These are phyloP conservation scores for Ptyas mucosa DNA, from an alignment of 2,113 vertebrate genomes.

Conservation along the genomic window DNA sequence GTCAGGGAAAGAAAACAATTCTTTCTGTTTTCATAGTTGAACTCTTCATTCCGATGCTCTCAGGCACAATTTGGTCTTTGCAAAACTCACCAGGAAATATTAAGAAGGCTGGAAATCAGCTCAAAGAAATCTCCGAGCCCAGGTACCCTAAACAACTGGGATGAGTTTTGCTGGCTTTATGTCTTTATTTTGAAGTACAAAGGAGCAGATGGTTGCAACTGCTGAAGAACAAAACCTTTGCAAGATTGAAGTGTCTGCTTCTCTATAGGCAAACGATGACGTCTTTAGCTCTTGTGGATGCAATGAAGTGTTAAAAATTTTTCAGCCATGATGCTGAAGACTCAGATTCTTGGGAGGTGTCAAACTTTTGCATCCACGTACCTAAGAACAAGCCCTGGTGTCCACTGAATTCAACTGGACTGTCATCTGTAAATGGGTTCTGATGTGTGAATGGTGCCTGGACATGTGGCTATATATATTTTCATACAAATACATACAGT, in stretches of 20 bases:
- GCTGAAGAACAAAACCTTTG: neutral
- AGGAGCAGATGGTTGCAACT: neutral
- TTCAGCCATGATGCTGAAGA: no score
- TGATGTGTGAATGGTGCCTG: neutral
- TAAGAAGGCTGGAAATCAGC: neutral
- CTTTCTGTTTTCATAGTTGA: neutral
- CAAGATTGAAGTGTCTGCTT: neutral
- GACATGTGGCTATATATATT: neutral
- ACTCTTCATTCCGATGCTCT: neutral
- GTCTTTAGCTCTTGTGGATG: neutral
- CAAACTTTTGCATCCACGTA: neutral
- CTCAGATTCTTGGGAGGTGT: neutral
- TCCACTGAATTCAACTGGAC: neutral
- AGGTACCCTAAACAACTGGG: neutral
- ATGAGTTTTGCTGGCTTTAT: fast-evolving
- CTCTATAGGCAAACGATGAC: neutral
- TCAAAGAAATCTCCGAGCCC: neutral
- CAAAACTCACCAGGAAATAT: neutral
- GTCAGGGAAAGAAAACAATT: constrained; percentile 4
- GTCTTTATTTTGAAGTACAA: neutral
- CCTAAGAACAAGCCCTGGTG: neutral
- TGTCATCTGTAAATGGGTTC: neutral
- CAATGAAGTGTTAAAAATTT: neutral
- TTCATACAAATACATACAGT: neutral
- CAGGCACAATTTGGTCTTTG: neutral